phyloP scores from a whole-genome alignment of 2,888 invertebrate genomes.

The Calameuta pallipes region DNA sequence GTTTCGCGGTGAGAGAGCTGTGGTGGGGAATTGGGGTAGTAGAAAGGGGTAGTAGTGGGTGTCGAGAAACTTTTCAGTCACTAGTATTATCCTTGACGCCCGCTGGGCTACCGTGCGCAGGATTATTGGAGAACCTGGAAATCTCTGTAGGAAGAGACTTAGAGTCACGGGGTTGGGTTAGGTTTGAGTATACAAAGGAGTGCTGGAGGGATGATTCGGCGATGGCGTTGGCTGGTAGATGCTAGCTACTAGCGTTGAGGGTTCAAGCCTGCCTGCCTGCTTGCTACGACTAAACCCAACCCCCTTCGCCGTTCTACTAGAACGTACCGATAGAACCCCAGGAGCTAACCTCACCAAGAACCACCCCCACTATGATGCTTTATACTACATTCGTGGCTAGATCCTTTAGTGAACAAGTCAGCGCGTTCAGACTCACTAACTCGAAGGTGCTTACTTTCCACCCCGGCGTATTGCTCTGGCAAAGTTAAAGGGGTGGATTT shows the following conservation, averaged over 20 bases:
- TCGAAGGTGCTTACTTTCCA: slow-evolving; percentile 45
- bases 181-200: slow-evolving; percentile 31
- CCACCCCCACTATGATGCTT: not conserved
- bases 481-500: slow-evolving; percentile 37
- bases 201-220: slow-evolving; percentile 19
- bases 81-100: slow-evolving; percentile 1
- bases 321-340: not conserved
- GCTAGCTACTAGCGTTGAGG: slow-evolving; percentile 15
- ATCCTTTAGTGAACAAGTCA: slow-evolving; percentile 30
- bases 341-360: slow-evolving; percentile 2
- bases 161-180: slow-evolving; percentile 18
- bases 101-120: not conserved
- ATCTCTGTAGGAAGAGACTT: not conserved
- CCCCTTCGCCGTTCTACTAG: slow-evolving; percentile 14
- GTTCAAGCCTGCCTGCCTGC: not conserved
- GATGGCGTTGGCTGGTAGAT: slow-evolving; percentile 28
- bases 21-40: not conserved
- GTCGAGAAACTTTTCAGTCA: slow-evolving; percentile 1
- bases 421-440: slow-evolving; percentile 40
- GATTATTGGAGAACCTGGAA: slow-evolving; percentile 6
- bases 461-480: slow-evolving; percentile 36
- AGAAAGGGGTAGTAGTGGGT: not conserved
- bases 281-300: slow-evolving; percentile 7
- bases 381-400: not conserved
- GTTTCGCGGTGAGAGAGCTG: not conserved